Percentiles rank a stretch among this genome's conserved stretches.
These are phyloP conservation scores for Squalus acanthias DNA, from an alignment of 2,797 vertebrate genomes.

Conservation along the genomic window DNA sequence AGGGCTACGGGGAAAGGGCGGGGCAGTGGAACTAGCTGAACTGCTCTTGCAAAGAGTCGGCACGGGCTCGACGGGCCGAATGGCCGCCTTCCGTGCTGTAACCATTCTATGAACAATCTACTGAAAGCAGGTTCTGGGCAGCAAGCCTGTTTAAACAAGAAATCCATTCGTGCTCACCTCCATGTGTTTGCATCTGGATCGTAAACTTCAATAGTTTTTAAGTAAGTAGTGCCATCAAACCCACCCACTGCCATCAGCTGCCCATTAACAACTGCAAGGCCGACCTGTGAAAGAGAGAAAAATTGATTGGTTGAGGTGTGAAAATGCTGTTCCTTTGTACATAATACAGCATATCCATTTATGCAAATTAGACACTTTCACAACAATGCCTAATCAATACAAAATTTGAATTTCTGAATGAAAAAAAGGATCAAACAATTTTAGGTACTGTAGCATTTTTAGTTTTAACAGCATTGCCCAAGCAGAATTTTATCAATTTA, in stretches of 20 bases:
- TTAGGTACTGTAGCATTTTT: not conserved
- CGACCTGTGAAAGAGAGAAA: conserved; percentile 67
- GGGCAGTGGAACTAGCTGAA: too few species aligned
- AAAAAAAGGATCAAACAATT: not conserved
- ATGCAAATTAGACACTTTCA: not conserved
- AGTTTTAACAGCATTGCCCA: not conserved
- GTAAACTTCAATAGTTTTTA: conserved; percentile 98
- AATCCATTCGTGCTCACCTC: conserved; percentile 67
- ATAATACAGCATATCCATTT: not conserved
- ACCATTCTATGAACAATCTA: not conserved
- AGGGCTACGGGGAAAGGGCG: too few species aligned
- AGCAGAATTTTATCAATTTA: not conserved
- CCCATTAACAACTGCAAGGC: conserved; percentile 92
- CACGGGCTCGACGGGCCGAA: too few species aligned
- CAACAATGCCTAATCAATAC: not conserved
- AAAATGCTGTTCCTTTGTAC: not conserved
- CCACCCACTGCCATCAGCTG: conserved; percentile 98
- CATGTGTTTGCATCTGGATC: conserved; percentile 97
- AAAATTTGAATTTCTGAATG: not conserved
- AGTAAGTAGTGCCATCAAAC: conserved; percentile 95
- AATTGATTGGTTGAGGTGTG: not conserved
- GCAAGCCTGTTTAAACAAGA: not conserved
- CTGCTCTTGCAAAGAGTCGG: too few species aligned
- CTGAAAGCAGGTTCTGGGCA: not conserved
- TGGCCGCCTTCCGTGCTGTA: too few species aligned